phyloP scores from a whole-genome alignment of 2,113 vertebrate genomes.

The Ptilorrhoa leucosticta region DNA sequence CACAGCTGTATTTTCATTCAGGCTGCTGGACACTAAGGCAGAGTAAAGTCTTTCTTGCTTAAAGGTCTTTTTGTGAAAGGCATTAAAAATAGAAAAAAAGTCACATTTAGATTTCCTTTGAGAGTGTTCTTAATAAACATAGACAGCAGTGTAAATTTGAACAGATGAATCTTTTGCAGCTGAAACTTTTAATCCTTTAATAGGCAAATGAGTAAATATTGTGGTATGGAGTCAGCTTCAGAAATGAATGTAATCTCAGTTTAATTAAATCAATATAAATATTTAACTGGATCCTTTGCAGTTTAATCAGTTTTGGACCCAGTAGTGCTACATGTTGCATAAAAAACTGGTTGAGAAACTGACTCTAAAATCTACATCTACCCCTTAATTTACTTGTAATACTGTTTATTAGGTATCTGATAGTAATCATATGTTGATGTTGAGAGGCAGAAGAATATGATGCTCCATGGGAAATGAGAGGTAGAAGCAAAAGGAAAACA shows the following conservation, averaged over 20 bases:
- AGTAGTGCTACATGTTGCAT: neutral
- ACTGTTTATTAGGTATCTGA: neutral
- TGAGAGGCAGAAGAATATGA: neutral
- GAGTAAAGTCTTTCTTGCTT: neutral
- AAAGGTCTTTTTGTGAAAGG: neutral
- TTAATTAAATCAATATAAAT: neutral
- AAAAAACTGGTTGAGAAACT: neutral
- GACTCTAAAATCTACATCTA: neutral
- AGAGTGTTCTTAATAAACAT: neutral
- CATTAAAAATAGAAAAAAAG: neutral
- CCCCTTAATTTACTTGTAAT: neutral
- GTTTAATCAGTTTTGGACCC: neutral
- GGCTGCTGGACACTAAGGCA: neutral
- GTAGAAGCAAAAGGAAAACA: neutral
- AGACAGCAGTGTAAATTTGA: neutral
- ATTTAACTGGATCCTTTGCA: neutral
- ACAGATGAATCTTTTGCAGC: neutral
- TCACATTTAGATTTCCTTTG: neutral
- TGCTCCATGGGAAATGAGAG: neutral
- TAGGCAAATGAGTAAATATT: neutral
- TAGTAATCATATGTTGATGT: neutral
- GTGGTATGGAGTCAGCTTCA: neutral
- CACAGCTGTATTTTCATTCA: neutral
- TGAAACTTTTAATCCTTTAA: neutral
- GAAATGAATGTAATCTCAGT: neutral